Base-by-base conservation (phyloP, 2,797 vertebrate genomes). In the Pogonophryne albipinna region DNA sequence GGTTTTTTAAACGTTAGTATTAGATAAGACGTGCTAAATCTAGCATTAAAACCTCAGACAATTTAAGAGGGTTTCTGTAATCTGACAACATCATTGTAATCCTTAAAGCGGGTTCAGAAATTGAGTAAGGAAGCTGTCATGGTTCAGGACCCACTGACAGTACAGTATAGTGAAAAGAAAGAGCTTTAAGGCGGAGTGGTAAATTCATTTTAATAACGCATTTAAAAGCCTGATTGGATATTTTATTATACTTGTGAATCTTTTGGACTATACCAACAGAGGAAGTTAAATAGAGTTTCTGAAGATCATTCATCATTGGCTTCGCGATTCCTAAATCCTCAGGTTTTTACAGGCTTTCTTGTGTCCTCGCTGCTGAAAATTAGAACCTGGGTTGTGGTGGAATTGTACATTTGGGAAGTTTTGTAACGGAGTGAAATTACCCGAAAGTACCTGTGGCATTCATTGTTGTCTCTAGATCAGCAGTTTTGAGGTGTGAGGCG, bases 81-180 rank as follows among this genome's bases (percentile, higher is more conserved):
- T 72, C 50, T 66, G 77, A 80, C 78, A 76, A 45, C 19, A 71
- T 76, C 57, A 70, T 71, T 76, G 61, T 76, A 61, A 74, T 78
- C 60, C 64, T 68, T 16, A n/a, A 69, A 45, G 70, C 19, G 10
- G 63, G 68, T 27, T 59, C 23, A 62, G 71, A 52, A 38, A 23
- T 47, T 42, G 60, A 62, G 62, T 44, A 50, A 67, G 41, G 68
- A 63, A 19, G 68, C 64, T 51, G 51, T 57, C 34, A 17, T 17
- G 42, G 63, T 73, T 75, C 68, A 62, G 47, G 14, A 42, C 77
- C 51, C 70, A 61, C 44, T 63, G 72, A 73, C 46, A 53, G 31
- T 20, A 73, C 46, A 53, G 31, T 20, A 9, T 27, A 41, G 51
- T 31, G 23, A 64, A 41, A 50, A 61, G 31, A 58, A 50, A 49